These are phyloP conservation scores for Amphipyra tragopoginis DNA, from an alignment of 2,888 invertebrate genomes.

Conservation along the genomic window DNA sequence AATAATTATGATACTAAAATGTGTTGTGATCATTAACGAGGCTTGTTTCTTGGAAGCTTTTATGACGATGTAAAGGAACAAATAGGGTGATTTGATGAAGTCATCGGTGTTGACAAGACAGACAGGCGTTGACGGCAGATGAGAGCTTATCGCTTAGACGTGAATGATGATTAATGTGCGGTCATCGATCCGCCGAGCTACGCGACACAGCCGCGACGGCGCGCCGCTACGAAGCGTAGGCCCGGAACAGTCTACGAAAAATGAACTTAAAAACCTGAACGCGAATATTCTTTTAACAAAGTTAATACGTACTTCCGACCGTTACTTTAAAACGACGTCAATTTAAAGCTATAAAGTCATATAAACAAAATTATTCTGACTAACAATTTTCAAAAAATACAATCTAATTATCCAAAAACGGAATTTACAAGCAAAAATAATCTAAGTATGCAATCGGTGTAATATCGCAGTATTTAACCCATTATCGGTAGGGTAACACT, in stretches of 20 bases:
- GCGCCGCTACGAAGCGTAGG: conserved; percentile 1
- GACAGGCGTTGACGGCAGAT: conserved; percentile 56
- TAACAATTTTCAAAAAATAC: neutral
- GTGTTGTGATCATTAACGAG: conserved; percentile 39
- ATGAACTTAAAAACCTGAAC: neutral
- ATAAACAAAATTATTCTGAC: neutral
- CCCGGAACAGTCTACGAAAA: conserved; percentile 1
- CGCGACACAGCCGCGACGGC: conserved; percentile 16
- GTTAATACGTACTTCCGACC: too few relatives aligned
- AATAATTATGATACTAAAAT: conserved; percentile 46
- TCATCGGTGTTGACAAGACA: conserved; percentile 42
- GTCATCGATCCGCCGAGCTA: conserved; percentile 36
- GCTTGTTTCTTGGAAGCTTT: conserved; percentile 17
- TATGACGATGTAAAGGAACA: conserved; percentile 29
- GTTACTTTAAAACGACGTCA: neutral
- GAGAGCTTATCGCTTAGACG: conserved; percentile 57
- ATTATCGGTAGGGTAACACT: conserved; percentile 58
- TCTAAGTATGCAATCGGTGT: conserved; percentile 57
- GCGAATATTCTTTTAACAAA: too few relatives aligned
- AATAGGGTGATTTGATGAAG: conserved; percentile 50
- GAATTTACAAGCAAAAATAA: conserved; percentile 39
- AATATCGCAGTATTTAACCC: conserved; percentile 60
- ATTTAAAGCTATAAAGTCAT: conserved; percentile 7
- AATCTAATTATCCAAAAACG: conserved; percentile 21
- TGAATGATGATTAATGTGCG: conserved; percentile 62